A percentile compares a stretch with the other conserved stretches of the same genome.
phyloP scores from a whole-genome alignment of 2,113 vertebrate species.

The Gasterosteus nipponicus region DNA sequence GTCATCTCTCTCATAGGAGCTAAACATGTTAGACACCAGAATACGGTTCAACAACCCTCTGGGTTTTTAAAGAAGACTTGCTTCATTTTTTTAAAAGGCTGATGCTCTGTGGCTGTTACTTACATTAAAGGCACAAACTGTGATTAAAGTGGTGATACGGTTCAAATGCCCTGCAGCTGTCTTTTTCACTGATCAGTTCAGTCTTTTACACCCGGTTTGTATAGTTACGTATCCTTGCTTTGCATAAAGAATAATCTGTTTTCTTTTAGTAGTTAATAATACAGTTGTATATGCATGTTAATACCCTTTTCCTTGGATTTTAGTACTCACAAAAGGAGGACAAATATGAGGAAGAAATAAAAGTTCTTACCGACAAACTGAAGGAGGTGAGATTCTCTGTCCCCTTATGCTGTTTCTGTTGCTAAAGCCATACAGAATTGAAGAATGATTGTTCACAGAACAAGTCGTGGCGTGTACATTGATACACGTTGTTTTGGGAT shows the following conservation, averaged over 20 bases:
- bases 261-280: neutral
- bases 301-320: conserved; percentile 43
- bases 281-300: neutral
- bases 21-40: too few relatives aligned
- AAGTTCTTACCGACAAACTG: conserved; percentile 95
- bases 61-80: neutral
- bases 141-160: neutral
- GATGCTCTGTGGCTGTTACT: neutral
- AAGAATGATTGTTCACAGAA: neutral
- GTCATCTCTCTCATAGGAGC: too few relatives aligned
- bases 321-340: conserved; percentile 98
- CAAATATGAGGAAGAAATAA: conserved; percentile 96
- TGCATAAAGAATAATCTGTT: neutral
- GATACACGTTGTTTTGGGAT: conserved; percentile 16
- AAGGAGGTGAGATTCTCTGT: conserved; percentile 88
- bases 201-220: neutral
- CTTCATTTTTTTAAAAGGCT: neutral
- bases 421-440: neutral
- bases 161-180: neutral
- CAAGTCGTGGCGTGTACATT: neutral
- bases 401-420: neutral
- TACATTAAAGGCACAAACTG: neutral
- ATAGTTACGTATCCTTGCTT: neutral
- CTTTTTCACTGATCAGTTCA: neutral
- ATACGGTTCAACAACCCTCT: neutral